These are phyloP conservation scores for Puma concolor DNA, from an alignment of 2,113 vertebrate genomes.

Conservation along the genomic window DNA sequence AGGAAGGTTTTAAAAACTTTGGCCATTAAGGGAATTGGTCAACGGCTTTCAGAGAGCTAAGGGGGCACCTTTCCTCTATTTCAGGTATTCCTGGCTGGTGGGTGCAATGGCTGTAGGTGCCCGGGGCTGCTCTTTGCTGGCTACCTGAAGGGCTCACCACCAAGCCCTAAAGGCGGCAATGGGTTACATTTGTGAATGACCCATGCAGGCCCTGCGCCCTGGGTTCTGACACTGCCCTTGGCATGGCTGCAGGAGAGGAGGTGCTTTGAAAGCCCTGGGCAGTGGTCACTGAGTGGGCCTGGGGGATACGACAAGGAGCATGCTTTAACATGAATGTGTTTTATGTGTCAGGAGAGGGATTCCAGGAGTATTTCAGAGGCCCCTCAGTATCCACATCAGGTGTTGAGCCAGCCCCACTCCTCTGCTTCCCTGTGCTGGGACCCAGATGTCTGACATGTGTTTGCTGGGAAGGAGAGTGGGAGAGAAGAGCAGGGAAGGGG, in stretches of 20 bases:
- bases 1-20: neutral
- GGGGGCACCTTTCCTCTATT: neutral
- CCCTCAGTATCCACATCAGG: neutral
- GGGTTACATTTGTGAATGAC: neutral
- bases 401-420: neutral
- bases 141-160: neutral
- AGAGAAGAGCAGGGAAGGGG: neutral
- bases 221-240: neutral
- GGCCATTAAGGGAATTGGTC: neutral
- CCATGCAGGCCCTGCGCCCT: neutral
- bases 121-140: neutral
- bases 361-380: neutral
- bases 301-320: neutral
- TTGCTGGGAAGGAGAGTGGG: neutral
- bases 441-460: neutral
- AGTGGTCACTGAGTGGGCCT: neutral
- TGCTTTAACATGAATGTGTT: neutral
- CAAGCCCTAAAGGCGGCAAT: neutral
- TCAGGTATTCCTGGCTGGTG: neutral
- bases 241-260: neutral
- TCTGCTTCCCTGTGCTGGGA: neutral
- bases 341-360: neutral
- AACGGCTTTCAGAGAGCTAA: neutral
- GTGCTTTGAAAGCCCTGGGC: neutral
- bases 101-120: neutral